These are phyloP conservation scores for human DNA, from an alignment of 2,113 vertebrate genomes.

Conservation along the genomic window GRCh38 chr16:22660501-22661000, in stretches of 20 bases:
- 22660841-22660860: conserved; percentile 15
- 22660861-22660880: not conserved
- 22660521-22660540: not conserved
- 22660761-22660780: not conserved
- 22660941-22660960: conserved; percentile 14
- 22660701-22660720: conserved; percentile 38
- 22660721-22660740: conserved; percentile 39
- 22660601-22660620: conserved; percentile 35
- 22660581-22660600: conserved; percentile 31
- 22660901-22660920: not conserved
- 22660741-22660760: conserved; percentile 7
- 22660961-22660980: not conserved
- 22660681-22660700: conserved; percentile 40
- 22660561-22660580: conserved; percentile 24
- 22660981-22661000: conserved; percentile 24
- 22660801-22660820: not conserved
- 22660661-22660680: conserved; percentile 45
- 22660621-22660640: conserved; percentile 26
- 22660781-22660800: not conserved
- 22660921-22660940: conserved; percentile 15
- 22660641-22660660: conserved; percentile 38
- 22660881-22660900: not conserved
- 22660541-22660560: not conserved
- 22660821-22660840: not conserved
- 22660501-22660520: not conserved